phyloP scores from a whole-genome alignment of 2,888 invertebrate species.

The Stramonita haemastoma region DNA sequence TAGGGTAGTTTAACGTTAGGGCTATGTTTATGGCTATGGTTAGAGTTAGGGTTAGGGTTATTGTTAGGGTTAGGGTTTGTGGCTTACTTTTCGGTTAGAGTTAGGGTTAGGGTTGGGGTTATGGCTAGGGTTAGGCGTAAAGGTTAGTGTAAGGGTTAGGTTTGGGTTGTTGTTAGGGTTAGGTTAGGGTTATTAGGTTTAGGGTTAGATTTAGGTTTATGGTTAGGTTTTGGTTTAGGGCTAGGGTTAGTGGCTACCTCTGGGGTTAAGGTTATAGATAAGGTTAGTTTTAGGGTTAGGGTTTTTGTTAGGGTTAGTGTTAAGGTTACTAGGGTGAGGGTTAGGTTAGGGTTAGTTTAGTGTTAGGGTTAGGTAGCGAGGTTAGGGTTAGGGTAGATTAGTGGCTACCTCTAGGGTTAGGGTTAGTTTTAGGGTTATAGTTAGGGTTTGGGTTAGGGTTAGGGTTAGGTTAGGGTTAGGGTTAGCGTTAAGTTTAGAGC shows the following conservation, averaged over 20 bases:
- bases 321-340: background rate
- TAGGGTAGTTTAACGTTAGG: too few relatives aligned
- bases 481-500: slow-evolving; percentile 22
- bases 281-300: slow-evolving; percentile 58
- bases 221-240: slow-evolving; percentile 57
- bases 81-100: too few relatives aligned
- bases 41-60: too few relatives aligned
- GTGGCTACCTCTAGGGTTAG: background rate
- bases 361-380: slow-evolving; percentile 46
- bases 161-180: too few relatives aligned
- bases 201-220: slow-evolving; percentile 53
- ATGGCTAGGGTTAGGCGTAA: slow-evolving; percentile 35
- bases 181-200: too few relatives aligned
- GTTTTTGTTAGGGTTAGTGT: slow-evolving; percentile 49
- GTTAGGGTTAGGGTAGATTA: slow-evolving; percentile 25
- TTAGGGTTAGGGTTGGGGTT: slow-evolving; percentile 50
- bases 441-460: background rate
- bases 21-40: too few relatives aligned
- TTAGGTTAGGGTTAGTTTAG: slow-evolving; percentile 37
- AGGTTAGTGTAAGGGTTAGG: slow-evolving; percentile 40
- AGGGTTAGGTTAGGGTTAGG: slow-evolving; percentile 28
- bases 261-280: slow-evolving; percentile 40
- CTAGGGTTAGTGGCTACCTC: slow-evolving; percentile 56
- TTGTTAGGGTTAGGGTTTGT: too few relatives aligned
- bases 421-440: background rate